phyloP scores from a whole-genome alignment of 2,797 vertebrate species.

The Limnodromus scolopaceus region DNA sequence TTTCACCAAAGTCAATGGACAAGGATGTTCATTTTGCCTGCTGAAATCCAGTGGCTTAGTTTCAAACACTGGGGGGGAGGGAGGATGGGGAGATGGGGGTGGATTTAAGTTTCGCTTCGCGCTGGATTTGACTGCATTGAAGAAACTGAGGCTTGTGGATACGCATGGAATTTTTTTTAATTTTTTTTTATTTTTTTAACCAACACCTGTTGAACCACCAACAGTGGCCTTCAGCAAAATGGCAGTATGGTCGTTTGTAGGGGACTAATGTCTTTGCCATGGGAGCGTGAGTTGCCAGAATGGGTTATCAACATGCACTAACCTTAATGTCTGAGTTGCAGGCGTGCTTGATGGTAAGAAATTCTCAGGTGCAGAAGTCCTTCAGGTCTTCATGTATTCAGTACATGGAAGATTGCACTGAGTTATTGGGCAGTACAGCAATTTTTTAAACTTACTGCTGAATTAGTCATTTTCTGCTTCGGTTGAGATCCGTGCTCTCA shows the following conservation, averaged over 20 bases:
- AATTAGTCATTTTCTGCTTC: conserved; percentile 31
- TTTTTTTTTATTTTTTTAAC: not conserved
- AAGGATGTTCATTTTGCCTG: not conserved
- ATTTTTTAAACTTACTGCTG: not conserved
- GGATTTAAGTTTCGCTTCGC: not conserved
- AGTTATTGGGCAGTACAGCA: not conserved
- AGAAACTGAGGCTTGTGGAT: not conserved
- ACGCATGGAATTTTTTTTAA: too few species aligned
- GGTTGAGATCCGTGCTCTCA: not conserved
- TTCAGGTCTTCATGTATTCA: not conserved
- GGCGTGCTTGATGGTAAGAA: not conserved
- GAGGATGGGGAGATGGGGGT: not conserved
- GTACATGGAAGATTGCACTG: not conserved
- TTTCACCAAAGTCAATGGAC: not conserved
- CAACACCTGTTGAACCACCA: not conserved
- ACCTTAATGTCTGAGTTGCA: not conserved
- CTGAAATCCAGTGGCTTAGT: not conserved
- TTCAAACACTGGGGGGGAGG: accelerated
- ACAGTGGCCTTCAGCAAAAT: not conserved
- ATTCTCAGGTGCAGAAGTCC: not conserved
- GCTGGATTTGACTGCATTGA: not conserved
- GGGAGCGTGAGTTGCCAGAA: not conserved
- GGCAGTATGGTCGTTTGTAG: not conserved
- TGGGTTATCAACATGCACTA: not conserved
- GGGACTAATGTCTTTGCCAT: not conserved